Base-by-base conservation (phyloP, 2,797 vertebrate genomes). In the Graptemys geographica region DNA sequence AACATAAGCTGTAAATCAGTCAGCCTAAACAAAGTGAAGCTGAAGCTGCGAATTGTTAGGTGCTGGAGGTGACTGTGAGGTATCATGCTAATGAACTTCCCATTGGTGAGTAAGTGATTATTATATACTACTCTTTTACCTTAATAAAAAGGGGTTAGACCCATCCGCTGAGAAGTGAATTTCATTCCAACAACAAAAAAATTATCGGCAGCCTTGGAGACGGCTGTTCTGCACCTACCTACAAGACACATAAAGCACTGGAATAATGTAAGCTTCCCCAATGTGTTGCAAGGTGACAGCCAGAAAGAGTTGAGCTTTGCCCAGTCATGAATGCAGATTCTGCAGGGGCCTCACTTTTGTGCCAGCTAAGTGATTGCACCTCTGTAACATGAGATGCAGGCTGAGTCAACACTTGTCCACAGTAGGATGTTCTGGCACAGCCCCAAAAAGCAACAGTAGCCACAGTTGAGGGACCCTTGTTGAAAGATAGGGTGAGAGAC, bases 201-300 rank as follows among this genome's bases (percentile, higher is more conserved):
- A 0, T 1, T 33, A 15, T 13, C 1, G 33, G 37, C 0, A 15
- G 78, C 72, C 65, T 52, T 55, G 84, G 47, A 25, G 11, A 2
- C 27, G 18, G 0, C 1, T 1, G 10, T 9, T 25, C 72, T 1
- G 6, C 11, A 16, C 52, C 47, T 47, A 12, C 3, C n/a, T 53
- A 4, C 10, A 1, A 3, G 3, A 28, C 52, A 6, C 11, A 1
- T 3, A 8, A 8, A 59, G 47, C 47, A 33, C 33, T 1, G 23
- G 84, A 19, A 7, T 12, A 6, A 1, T 10, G 3, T 16, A 51
- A 87, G 27, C 44, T 78, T 78, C 44, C 28, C 13, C 74, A 18
- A 8, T 2, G 2, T 2, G 1, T 2, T 18, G 81, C 85, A 44
- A 49, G 0, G 5, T 1, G 0, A 4, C 3, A 1, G 57, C 3